Conservation (phyloP, 2,888 invertebrate genomes). For the Tiliacea citrago region DNA sequence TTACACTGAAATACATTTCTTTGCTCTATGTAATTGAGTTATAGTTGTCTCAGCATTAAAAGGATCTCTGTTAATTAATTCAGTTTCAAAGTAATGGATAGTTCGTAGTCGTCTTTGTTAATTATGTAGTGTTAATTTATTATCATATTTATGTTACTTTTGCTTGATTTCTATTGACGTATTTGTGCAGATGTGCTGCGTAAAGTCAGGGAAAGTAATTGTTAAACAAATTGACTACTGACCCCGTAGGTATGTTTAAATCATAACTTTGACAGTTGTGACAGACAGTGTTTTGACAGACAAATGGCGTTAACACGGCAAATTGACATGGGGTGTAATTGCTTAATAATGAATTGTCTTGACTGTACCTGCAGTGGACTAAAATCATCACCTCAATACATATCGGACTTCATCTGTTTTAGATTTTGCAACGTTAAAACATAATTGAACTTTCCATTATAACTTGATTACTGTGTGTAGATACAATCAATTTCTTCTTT, state of each 20-base stretch:
- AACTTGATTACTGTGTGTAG: no score
- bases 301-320: background rate
- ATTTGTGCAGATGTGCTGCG: background rate
- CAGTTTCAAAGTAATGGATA: slow-evolving; percentile 13
- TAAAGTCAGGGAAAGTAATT: background rate
- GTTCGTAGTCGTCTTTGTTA: background rate
- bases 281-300: no score
- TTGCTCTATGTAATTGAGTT: slow-evolving; percentile 7
- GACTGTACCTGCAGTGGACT: background rate
- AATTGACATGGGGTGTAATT: background rate
- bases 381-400: background rate
- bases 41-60: slow-evolving; percentile 1
- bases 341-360: no score
- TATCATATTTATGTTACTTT: background rate
- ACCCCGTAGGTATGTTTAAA: background rate
- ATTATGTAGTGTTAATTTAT: background rate
- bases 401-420: background rate
- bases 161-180: background rate
- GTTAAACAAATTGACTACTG: background rate
- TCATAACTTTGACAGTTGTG: background rate
- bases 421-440: background rate
- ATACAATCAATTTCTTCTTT: no score
- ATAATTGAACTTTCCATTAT: no score
- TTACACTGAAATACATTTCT: slow-evolving; percentile 31
- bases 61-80: slow-evolving; percentile 25